These are phyloP conservation scores for Pseudachorutes palmiensis DNA, from an alignment of 1,140 invertebrate species.

Conservation along the genomic window DNA sequence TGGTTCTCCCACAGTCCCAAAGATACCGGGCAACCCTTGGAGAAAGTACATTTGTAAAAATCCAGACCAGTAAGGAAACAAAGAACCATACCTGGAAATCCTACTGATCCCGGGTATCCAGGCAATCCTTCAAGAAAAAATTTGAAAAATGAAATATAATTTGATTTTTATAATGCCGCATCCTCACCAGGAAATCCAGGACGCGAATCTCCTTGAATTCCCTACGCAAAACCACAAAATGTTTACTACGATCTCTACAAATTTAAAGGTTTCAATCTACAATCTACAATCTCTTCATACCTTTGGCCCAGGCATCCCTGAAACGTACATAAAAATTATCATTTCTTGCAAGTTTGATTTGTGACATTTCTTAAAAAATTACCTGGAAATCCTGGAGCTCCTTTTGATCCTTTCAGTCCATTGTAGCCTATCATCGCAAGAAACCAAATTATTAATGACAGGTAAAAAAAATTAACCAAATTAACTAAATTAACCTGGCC, in stretches of 20 bases:
- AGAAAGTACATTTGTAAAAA: conserved; percentile 12
- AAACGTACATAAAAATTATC: conserved; percentile 1
- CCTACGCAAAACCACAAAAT: neutral
- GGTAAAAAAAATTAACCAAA: too few relatives aligned
- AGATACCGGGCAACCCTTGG: conserved; percentile 46
- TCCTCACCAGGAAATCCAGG: neutral
- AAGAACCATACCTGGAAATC: neutral
- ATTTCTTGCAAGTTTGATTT: too few relatives aligned
- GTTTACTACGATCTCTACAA: neutral
- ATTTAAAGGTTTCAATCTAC: neutral
- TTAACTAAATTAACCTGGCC: neutral
- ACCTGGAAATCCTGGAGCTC: too few relatives aligned
- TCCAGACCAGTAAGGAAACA: neutral
- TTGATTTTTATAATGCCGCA: neutral
- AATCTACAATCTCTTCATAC: neutral
- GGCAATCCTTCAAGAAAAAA: neutral
- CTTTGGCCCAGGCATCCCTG: neutral
- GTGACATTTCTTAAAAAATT: too few relatives aligned
- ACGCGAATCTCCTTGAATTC: neutral
- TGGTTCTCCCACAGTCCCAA: conserved; percentile 46
- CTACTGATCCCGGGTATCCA: conserved; percentile 1
- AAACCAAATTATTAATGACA: too few relatives aligned
- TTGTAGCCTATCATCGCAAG: too few relatives aligned
- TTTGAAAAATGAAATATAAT: neutral
- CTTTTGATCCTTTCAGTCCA: too few relatives aligned